phyloP scores from a whole-genome alignment of 2,113 vertebrate genomes.

The Dissostichus mawsoni region DNA sequence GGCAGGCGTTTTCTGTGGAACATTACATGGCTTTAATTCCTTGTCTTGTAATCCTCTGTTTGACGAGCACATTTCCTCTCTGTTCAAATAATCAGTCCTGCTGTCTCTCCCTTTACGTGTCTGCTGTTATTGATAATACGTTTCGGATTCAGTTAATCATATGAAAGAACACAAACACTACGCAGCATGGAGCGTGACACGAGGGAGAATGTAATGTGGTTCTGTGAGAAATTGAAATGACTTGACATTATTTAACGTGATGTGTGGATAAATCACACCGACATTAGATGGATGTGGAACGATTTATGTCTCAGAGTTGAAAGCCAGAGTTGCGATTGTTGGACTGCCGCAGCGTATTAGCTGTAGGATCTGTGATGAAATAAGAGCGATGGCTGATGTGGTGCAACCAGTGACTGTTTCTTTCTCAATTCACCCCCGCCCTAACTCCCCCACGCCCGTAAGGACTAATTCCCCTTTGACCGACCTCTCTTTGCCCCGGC shows the following conservation, averaged over 20 bases:
- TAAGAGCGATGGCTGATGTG: constrained; percentile 51
- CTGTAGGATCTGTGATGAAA: constrained; percentile 48
- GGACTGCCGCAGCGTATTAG: not conserved
- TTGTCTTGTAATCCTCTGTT: not conserved
- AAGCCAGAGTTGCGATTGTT: constrained; percentile 28
- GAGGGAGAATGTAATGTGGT: constrained; percentile 5
- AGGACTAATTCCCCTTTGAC: constrained; percentile 60
- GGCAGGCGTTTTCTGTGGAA: not conserved
- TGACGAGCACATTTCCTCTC: not conserved
- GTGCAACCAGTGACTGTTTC: constrained; percentile 27
- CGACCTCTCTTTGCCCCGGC: constrained; percentile 44
- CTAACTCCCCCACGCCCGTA: not conserved
- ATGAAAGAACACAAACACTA: not conserved
- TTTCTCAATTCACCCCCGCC: constrained; percentile 5
- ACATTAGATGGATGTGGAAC: constrained; percentile 8
- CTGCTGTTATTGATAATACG: constrained; percentile 4
- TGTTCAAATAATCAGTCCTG: not conserved
- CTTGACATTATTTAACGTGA: constrained; percentile 28
- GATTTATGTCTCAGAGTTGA: constrained; percentile 29
- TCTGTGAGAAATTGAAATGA: constrained; percentile 38
- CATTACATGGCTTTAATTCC: not conserved
- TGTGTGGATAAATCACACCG: constrained; percentile 26
- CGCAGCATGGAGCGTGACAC: not conserved
- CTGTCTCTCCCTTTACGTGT: not conserved
- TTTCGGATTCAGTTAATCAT: constrained; percentile 30